Base-by-base conservation (phyloP, 1,140 invertebrate species). In the Anastatus disparis region DNA sequence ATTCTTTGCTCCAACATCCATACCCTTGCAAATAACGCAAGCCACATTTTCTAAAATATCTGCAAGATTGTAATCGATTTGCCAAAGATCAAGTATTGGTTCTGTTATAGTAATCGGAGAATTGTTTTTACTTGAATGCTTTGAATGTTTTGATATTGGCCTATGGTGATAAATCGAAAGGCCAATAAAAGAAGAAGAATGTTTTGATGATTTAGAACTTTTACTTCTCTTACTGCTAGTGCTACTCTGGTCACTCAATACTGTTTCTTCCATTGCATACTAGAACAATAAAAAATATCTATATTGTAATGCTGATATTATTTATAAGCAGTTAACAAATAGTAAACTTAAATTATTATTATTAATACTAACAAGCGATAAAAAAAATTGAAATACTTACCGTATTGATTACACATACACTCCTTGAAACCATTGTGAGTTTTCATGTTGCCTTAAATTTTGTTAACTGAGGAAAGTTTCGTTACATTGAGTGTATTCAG, bases 11-110 rank as follows among this genome's bases (percentile, higher is more conserved):
- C 91, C 91, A 2, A 95, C 91, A 70, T 94, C 93, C 88, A 97
- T 94, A 82, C 91, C 93, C 80, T 93, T 92, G 84, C 95, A 97
- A 20, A 95, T 91, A 26, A 94, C 91, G 86, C 95, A 97, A 31
- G 93, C 93, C 35, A 96, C 87, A 76, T 93, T 92, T 71, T 89
- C 89, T 35, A 90, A 79, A 72, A 92, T 87, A 81, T 91, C 91
- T 70, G 90, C 91, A 77, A 90, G 82, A 46, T 88, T 82, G 50
- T 87, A 89, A 77, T 88, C 89, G 27, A 73, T 79, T 42, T 81
- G 80, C 15, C 88, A 77, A 77, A 88, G 84, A 42, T 87, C 86
- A 4, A 81, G 79, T 10, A 82, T 77, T 0, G 76, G 75, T 48
- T 85, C 82, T 27, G 78, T 26, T 40, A 82, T 61, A 42, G 79